Base-by-base conservation (phyloP, 2,888 invertebrate species). In the Branchinecta sandiegonensis region DNA sequence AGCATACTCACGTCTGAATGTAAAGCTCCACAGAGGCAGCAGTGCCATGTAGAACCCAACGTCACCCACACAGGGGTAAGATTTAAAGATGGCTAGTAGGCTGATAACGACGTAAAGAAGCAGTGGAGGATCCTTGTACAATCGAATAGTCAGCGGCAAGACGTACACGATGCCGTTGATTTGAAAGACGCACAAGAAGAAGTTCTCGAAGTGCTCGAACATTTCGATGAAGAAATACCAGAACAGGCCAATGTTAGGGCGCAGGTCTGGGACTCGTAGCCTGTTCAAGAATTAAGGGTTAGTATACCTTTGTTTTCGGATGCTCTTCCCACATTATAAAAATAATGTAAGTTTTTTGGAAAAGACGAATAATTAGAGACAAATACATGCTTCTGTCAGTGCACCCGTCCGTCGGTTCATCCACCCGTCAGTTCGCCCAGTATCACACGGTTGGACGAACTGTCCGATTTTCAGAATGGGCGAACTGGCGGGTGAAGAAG, bases 191-290 rank as follows among this genome's bases (percentile, higher is more conserved):
- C 89, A 93, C 46, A 96, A 86, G 80, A 99, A 99, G 75, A 99
- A 84, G 71, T 88, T 83, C 67, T 94, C 85, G 76, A 99, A 99
- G 79, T 99, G 97, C 75, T 97, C 96, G 82, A 99, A 99, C 93
- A 97, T 95, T 82, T 99, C 97, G 0, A 95, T 96, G 78, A 99
- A 99, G 80, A 99, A 97, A 77, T 99, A 99, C 99, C 99, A 99
- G 79, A 96, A 99, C 2, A 99, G 81, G 0, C 99, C 99, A 74
- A 95, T 89, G 77, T 99, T 99, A 46, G 99, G 99, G 74, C 91
- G 89, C 72, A 97, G 81, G 78, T 99, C 97, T 2, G 92, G 90
- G 67, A 94, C 94, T 17, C 86, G 86, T 72, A 95, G 83, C 75
- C 93, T 94, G 80, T 77, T 84, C 79, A 76, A 77, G 71, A 77